phyloP scores from a whole-genome alignment of 2,113 vertebrate genomes.

The Arothron firmamentum region DNA sequence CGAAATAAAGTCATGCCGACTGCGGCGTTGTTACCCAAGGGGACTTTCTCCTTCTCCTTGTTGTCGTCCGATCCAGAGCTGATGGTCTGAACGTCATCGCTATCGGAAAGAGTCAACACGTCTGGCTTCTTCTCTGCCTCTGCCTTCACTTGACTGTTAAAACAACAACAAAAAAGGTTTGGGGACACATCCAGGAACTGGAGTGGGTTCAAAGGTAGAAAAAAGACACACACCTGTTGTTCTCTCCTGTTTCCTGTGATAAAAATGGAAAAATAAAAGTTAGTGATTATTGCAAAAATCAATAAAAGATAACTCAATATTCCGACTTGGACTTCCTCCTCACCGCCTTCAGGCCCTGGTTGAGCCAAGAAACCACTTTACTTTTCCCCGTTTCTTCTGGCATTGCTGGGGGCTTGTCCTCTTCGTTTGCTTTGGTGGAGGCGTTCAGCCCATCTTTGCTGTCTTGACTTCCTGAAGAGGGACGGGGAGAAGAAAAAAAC shows the following conservation, averaged over 20 bases:
- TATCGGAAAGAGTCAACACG: constrained; percentile 90
- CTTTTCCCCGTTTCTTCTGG: constrained; percentile 90
- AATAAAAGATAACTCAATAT: neutral
- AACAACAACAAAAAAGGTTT: neutral
- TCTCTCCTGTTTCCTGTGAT: constrained; percentile 77
- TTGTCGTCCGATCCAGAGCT: constrained; percentile 91
- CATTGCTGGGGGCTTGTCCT: constrained; percentile 81
- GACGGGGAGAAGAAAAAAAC: neutral
- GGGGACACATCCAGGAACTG: neutral
- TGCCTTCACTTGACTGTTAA: constrained; percentile 51
- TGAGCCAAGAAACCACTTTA: constrained; percentile 94
- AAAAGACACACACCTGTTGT: constrained; percentile 54
- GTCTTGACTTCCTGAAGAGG: constrained; percentile 78
- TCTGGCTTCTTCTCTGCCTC: constrained; percentile 75
- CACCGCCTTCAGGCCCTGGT: constrained; percentile 71
- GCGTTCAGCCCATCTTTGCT: constrained; percentile 75
- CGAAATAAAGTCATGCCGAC: neutral
- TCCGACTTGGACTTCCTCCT: constrained; percentile 36
- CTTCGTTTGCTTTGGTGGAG: constrained; percentile 55
- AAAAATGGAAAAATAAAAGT: constrained; percentile 17
- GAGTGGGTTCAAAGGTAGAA: neutral
- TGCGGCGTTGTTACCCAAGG: constrained; percentile 28
- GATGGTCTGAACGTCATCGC: constrained; percentile 96
- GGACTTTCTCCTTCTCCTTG: constrained; percentile 79
- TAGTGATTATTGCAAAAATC: neutral